Base-by-base conservation (phyloP, 37 sponge, comb jelly and placozoan species). In the Corticium candelabrum region DNA sequence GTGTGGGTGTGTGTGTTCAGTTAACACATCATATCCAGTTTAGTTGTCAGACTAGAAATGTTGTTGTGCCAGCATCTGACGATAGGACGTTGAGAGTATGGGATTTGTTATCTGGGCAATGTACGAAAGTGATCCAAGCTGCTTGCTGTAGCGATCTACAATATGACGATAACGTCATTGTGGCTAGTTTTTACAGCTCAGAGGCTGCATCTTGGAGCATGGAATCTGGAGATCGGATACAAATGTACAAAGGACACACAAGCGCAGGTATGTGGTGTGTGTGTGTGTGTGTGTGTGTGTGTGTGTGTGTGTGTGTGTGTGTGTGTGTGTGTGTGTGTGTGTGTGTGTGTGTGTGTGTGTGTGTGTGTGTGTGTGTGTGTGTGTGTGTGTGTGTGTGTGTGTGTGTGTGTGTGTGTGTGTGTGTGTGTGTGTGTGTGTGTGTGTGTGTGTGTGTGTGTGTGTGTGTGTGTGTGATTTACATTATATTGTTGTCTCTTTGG, bases 271-370 rank as follows among this genome's bases (percentile, higher is more conserved):
- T 27, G 21, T 5, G 31, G 73, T 34, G 36, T 5, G 11, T 43
- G 56, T 43, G 56, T 43, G 56, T 11, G 3, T 2, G 57, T 71
- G 80, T 74, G 37, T 34, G 37, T 71, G 37, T 81, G 78, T 84
- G 68, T 74, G 34, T 83, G 74, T 67, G 39, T 50, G 71, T 83
- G 78, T 77, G 40, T 34, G 71, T 78, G 69, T 77, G 83, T 78
- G 69, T 67, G 41, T 40, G 78, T 68, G 67, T 35, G 39, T 27
- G 35, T 35, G 76, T 75, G 76, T 75, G 38, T 35, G 38, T 75
- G 76, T 75, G 39, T 36, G 38, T 75, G 38, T 75, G 39, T 75
- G 38, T 35, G 39, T 35, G 39, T 75, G 21, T 75, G 50, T 40
- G 35, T 78, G 50, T 67, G 79, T 40, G 36, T 78, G 79, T 78